These are phyloP conservation scores for Herpetotheres cachinnans DNA, from an alignment of 2,113 vertebrate species.

Conservation along the genomic window DNA sequence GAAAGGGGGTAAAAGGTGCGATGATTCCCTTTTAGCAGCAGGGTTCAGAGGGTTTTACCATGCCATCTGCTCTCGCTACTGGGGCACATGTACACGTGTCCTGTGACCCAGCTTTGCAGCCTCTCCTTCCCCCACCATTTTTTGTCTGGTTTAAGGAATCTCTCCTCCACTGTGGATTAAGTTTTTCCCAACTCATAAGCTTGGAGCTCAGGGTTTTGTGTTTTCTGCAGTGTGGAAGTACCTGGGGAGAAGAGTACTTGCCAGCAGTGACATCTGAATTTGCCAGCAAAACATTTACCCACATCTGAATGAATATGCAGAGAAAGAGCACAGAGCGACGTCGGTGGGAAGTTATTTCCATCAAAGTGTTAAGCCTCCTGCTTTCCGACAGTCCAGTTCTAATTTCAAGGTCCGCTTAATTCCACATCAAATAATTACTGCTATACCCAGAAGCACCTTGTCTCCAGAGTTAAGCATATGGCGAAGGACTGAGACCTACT, in stretches of 20 bases:
- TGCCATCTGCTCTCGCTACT: fast-evolving
- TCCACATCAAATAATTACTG: constrained; percentile 95
- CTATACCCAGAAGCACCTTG: constrained; percentile 89
- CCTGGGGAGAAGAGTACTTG: neutral
- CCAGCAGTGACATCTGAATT: constrained; percentile 58
- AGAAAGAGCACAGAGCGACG: neutral
- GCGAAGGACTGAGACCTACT: constrained; percentile 85
- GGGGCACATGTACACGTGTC: fast-evolving
- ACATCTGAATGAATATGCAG: neutral
- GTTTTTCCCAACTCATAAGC: neutral
- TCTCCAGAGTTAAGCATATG: constrained; percentile 92
- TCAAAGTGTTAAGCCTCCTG: constrained; percentile 73
- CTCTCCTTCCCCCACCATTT: neutral
- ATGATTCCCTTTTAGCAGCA: neutral
- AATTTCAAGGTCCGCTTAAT: constrained; percentile 99
- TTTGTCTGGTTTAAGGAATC: neutral
- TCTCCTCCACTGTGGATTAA: neutral
- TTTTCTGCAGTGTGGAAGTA: neutral
- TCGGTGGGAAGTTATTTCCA: constrained; percentile 58
- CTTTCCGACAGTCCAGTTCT: constrained; percentile 86
- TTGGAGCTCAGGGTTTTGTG: neutral
- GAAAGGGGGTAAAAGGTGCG: neutral
- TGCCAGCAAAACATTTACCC: neutral
- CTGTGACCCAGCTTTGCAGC: neutral
- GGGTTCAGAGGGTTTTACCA: neutral